Evolutionary conservation across 2,888 invertebrate species (phyloP).

Genomic region (Cosmorhoe ocellata): DNA sequence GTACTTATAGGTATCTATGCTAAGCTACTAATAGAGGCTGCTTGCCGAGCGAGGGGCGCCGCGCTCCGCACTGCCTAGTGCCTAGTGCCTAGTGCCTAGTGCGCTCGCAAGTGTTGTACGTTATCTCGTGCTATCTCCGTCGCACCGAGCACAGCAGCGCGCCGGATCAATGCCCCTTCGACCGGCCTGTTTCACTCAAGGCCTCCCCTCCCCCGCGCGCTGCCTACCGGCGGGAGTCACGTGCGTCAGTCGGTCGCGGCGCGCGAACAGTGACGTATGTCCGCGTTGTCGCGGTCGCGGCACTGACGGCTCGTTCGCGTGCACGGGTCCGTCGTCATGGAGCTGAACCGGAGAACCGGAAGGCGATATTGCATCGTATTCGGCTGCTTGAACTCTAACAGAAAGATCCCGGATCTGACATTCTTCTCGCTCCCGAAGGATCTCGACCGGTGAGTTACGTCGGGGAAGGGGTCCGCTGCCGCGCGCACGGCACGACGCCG

Average conservation of each 20-base stretch:
- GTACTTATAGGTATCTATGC: no score
- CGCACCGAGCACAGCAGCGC: no score
- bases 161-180: constrained; percentile 20
- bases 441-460: constrained; percentile 17
- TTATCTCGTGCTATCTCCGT: no score
- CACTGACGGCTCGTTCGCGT: neutral
- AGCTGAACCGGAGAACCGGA: constrained; percentile 9
- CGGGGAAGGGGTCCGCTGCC: neutral
- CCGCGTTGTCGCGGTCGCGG: neutral
- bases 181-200: constrained; percentile 21
- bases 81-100: no score
- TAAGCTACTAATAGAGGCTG: no score
- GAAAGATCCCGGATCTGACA: constrained; percentile 18
- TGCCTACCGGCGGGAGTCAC: constrained; percentile 20
- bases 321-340: constrained; percentile 1
- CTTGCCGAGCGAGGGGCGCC: no score
- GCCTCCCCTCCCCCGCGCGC: constrained; percentile 17
- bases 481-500: no score
- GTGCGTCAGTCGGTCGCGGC: constrained; percentile 14
- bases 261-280: constrained; percentile 15
- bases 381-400: constrained; percentile 18
- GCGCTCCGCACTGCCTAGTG: no score
- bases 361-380: constrained; percentile 19
- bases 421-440: constrained; percentile 25
- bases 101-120: no score